Evolutionary conservation across 2,113 vertebrate species (phyloP).

Genomic region (Nycticebus coucang): DNA sequence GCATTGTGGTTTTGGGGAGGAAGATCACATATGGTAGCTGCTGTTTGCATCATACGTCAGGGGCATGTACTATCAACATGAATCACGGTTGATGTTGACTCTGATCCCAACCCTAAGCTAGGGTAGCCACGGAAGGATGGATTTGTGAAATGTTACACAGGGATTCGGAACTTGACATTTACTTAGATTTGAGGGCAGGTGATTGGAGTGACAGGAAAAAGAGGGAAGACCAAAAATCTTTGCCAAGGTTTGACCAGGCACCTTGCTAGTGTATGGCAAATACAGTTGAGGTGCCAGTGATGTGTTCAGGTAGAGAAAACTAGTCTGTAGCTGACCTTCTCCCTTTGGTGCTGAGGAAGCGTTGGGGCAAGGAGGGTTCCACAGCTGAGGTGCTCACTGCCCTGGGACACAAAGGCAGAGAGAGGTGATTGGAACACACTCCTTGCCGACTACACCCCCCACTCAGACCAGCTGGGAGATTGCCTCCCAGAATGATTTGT

Average conservation of each 20-base stretch:
- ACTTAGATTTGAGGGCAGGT: background rate
- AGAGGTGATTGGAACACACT: background rate
- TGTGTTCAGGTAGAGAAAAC: background rate
- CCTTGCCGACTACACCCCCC: background rate
- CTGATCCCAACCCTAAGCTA: background rate
- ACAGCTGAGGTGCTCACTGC: background rate
- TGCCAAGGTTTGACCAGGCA: background rate
- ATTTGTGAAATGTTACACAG: background rate
- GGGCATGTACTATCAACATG: background rate
- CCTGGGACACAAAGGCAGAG: background rate
- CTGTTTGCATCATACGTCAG: background rate
- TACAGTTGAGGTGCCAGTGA: background rate
- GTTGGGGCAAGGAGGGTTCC: background rate
- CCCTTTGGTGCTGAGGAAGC: background rate
- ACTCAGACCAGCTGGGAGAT: background rate
- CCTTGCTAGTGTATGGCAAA: background rate
- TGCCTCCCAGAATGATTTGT: background rate
- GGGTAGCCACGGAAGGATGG: background rate
- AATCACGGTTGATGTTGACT: background rate
- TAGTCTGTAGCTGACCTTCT: background rate
- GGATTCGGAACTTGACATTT: slow-evolving; percentile 34
- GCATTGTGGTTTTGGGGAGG: background rate
- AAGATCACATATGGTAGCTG: background rate
- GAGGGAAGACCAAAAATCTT: background rate
- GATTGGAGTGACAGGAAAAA: background rate